Evolutionary conservation across 2,888 invertebrate genomes (phyloP).

Genomic region (Andrena marginata): DNA sequence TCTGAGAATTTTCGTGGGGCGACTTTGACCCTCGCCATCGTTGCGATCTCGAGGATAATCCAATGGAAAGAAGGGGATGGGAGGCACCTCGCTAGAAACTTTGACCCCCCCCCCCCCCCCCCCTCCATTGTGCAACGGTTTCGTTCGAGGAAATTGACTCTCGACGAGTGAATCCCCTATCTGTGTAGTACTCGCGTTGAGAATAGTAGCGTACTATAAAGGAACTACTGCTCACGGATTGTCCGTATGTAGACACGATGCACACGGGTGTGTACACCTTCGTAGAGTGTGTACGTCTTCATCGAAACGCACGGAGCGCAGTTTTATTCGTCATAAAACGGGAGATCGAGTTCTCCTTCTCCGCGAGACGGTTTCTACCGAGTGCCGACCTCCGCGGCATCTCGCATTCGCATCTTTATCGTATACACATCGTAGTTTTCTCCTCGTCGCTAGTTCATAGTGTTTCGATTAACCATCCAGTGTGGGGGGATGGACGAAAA

Average conservation of each 20-base stretch:
- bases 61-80: constrained; percentile 19
- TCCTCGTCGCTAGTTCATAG: neutral
- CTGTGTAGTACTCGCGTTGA: constrained; percentile 40
- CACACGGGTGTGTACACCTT: neutral
- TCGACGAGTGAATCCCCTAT: constrained; percentile 55
- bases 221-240: constrained; percentile 44
- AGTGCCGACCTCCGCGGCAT: neutral
- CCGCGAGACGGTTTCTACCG: constrained; percentile 9
- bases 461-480: neutral
- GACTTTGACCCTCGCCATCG: constrained; percentile 44
- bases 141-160: constrained; percentile 74
- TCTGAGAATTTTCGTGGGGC: constrained; percentile 38
- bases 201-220: constrained; percentile 62
- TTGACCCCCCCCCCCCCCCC: constrained; percentile 27
- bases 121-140: constrained; percentile 54
- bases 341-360: constrained; percentile 60
- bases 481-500: too few relatives aligned
- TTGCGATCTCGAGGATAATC: constrained; percentile 50
- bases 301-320: constrained; percentile 61
- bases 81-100: constrained; percentile 48
- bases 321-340: constrained; percentile 75
- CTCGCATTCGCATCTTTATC: neutral
- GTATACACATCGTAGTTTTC: neutral
- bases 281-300: constrained; percentile 34
- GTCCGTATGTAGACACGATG: constrained; percentile 5